These are phyloP conservation scores for Junonia oenone DNA, from an alignment of 2,888 invertebrate genomes.

Conservation along the genomic window DNA sequence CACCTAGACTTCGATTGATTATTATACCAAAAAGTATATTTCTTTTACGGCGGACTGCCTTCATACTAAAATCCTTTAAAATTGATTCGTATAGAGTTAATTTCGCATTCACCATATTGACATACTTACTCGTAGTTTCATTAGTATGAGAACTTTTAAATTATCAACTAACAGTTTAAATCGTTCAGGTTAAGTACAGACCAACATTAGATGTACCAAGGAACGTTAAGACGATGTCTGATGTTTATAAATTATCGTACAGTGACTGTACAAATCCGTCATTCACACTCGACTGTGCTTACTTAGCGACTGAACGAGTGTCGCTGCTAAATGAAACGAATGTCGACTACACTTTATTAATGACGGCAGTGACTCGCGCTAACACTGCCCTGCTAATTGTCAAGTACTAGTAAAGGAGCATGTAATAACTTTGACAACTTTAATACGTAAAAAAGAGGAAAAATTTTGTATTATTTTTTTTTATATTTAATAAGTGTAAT, in stretches of 20 bases:
- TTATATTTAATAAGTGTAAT: too few species aligned
- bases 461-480: too few species aligned
- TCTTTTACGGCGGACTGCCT: too few species aligned
- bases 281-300: conserved; percentile 17
- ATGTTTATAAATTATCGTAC: conserved; percentile 23
- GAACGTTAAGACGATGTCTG: conserved; percentile 1
- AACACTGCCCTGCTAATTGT: conserved; percentile 45
- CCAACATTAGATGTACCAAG: not conserved
- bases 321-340: conserved; percentile 38
- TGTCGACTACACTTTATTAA: conserved; percentile 46
- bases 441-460: too few species aligned
- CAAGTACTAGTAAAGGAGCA: conserved; percentile 27
- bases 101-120: too few species aligned
- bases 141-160: too few species aligned
- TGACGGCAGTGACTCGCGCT: conserved; percentile 50
- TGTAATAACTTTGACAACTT: not conserved
- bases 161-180: too few species aligned
- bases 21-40: too few species aligned
- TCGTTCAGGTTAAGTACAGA: not conserved
- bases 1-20: too few species aligned
- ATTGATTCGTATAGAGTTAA: too few species aligned
- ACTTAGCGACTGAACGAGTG: conserved; percentile 27
- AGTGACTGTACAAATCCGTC: conserved; percentile 27
- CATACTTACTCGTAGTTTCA: too few species aligned
- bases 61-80: too few species aligned